Evolutionary conservation across 2,113 vertebrate species (phyloP), one percentile per base, ranked within the genome.

Genomic region (Balaeniceps rex): DNA sequence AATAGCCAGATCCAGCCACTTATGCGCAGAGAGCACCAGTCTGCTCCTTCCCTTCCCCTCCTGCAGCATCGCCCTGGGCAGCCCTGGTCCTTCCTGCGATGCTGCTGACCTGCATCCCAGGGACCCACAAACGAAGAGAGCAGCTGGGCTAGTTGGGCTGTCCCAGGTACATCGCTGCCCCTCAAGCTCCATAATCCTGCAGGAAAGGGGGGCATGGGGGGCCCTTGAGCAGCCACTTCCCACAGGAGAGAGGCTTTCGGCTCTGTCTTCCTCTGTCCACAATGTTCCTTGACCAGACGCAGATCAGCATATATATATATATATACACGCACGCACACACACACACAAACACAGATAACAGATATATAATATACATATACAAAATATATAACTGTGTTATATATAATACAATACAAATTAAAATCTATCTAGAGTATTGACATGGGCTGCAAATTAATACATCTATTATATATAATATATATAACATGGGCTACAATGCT

Each of bases 191-290:
- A 1, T 11, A 47, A 52, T 47, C 49, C 70, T 66, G 15, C 19
- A 42, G 26, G 60, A 75, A 47, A 82, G 51, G 69, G 40, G 29
- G 4, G 3, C 4, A 4, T 0, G 2, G 21, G 19, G 4, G 1
- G 3, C 24, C n/a, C 51, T 88, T 1, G 2, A 40, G 28, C 60
- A 92, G 44, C 25, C 40, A 29, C 13, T 72, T 69, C 44, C 25
- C 2, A 0, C 14, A 38, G 47, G 12, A 69, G 38, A 42, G 33
- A 64, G 60, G 42, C 25, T 80, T 93, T 60, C 0, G 5, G 47
- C 61, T 90, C 26, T 2, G 0, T 40, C 24, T n/a, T 49, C 42
- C 25, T n/a, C 8, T n/a, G 60, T 49, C 19, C 19, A 23, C 16
- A n/a, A 10, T 21, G 51, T 25, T 57, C n/a, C 24, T 40, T 42